A percentile compares a stretch with the other conserved stretches of the same genome.
Evolutionary conservation across 2,888 invertebrate species (phyloP).

Genomic region (Tetragnatha montana): DNA sequence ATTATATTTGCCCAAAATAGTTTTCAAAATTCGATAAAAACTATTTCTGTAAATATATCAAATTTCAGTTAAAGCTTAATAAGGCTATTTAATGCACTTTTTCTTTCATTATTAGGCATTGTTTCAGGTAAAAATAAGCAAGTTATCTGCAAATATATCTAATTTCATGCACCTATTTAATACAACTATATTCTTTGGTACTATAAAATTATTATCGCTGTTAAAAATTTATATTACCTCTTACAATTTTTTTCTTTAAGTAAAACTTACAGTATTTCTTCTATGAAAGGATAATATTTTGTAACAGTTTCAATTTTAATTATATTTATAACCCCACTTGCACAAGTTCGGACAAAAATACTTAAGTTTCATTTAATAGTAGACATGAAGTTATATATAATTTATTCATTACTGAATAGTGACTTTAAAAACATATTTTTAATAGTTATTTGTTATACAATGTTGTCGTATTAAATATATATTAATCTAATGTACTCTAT

Average conservation of each 20-base stretch:
- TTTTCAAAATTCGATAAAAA: constrained; percentile 46
- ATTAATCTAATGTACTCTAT: neutral
- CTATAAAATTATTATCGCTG: neutral
- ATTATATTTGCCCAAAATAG: constrained; percentile 5
- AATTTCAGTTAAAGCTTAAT: constrained; percentile 32
- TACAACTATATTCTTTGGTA: constrained; percentile 7
- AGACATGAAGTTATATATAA: neutral
- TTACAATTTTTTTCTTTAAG: neutral
- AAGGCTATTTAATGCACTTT: constrained; percentile 52
- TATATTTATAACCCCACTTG: neutral
- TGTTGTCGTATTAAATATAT: neutral
- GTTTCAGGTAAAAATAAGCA: constrained; percentile 12
- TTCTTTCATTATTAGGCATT: constrained; percentile 1
- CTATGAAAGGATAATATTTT: no score
- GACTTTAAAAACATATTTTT: neutral
- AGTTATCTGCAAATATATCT: neutral
- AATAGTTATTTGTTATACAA: neutral
- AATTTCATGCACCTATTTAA: neutral
- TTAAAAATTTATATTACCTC: neutral
- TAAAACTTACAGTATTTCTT: no score
- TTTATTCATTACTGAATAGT: neutral
- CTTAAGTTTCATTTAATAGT: neutral
- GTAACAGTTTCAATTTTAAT: neutral
- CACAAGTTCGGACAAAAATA: neutral
- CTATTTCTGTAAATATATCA: constrained; percentile 55